Conservation (phyloP, 2,888 invertebrate species). For the Caenorhabditis imperialis region DNA sequence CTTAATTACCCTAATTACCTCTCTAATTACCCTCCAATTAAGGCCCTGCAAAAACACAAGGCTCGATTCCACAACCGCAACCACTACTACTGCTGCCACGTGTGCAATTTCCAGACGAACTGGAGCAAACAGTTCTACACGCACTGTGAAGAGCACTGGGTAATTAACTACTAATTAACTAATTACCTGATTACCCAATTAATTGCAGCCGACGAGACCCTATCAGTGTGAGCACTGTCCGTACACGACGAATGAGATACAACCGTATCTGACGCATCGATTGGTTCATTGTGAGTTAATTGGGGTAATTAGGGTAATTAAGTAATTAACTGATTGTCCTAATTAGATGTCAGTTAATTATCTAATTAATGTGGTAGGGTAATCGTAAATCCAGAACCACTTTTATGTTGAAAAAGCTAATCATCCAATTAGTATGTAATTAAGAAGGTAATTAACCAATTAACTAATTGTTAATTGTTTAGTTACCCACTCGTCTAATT, state of each 20-base stretch:
- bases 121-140: conserved; percentile 83
- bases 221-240: conserved; percentile 83
- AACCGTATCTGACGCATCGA: conserved; percentile 82
- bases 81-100: conserved; percentile 82
- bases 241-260: conserved; percentile 80
- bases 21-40: too few species aligned
- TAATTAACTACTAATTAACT: conserved; percentile 13
- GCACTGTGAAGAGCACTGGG: conserved; percentile 81
- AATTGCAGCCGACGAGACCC: conserved; percentile 81
- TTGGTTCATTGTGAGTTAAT: conserved; percentile 80
- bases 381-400: too few species aligned
- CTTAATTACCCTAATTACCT: too few species aligned
- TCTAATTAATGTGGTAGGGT: too few species aligned
- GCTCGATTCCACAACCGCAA: conserved; percentile 82
- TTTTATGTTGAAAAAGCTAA: too few species aligned
- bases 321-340: too few species aligned
- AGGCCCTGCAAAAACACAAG: conserved; percentile 79
- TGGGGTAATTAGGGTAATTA: neutral
- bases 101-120: conserved; percentile 83
- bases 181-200: too few species aligned
- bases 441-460: too few species aligned
- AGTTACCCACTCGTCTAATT: too few species aligned
- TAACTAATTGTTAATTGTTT: too few species aligned
- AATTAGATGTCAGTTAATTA: too few species aligned
- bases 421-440: too few species aligned